A percentile compares a stretch with the other conserved stretches of the same genome.
phyloP scores from a whole-genome alignment of 2,888 invertebrate genomes.

The Chromoteleia sp. region DNA sequence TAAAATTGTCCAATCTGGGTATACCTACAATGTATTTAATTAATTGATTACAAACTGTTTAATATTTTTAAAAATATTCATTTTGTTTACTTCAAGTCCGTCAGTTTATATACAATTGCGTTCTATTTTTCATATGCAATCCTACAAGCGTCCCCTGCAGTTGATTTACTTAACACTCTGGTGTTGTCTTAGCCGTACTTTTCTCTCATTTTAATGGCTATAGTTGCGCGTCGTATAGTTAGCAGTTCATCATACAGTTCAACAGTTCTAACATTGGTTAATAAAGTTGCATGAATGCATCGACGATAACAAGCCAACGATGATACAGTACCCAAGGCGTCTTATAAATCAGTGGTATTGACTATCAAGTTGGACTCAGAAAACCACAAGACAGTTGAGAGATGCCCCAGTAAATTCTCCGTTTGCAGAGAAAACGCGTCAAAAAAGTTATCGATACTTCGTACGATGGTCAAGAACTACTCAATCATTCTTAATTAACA shows the following conservation, averaged over 20 bases:
- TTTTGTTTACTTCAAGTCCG: no score
- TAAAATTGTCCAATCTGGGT: no score
- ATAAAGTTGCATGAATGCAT: conserved; percentile 76
- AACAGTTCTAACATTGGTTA: conserved; percentile 72
- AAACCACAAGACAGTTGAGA: conserved; percentile 41
- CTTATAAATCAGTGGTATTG: conserved; percentile 74
- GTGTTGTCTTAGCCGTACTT: not conserved
- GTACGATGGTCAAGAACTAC: not conserved
- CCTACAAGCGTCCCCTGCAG: not conserved
- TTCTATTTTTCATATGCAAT: not conserved
- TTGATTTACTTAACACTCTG: conserved; percentile 15
- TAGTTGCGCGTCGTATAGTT: conserved; percentile 32
- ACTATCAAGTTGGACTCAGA: conserved; percentile 48
- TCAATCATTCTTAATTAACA: conserved; percentile 38
- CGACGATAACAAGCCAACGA: conserved; percentile 75
- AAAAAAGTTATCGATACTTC: conserved; percentile 33
- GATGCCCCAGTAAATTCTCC: conserved; percentile 34
- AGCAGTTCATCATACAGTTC: conserved; percentile 54
- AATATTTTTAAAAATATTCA: no score
- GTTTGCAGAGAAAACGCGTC: conserved; percentile 38
- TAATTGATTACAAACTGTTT: no score
- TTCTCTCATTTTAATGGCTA: conserved; percentile 18
- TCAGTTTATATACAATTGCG: no score
- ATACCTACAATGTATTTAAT: no score
- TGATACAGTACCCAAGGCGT: conserved; percentile 72